Conservation (phyloP, 2,888 invertebrate species). For the Glaucopsyche alexis region DNA sequence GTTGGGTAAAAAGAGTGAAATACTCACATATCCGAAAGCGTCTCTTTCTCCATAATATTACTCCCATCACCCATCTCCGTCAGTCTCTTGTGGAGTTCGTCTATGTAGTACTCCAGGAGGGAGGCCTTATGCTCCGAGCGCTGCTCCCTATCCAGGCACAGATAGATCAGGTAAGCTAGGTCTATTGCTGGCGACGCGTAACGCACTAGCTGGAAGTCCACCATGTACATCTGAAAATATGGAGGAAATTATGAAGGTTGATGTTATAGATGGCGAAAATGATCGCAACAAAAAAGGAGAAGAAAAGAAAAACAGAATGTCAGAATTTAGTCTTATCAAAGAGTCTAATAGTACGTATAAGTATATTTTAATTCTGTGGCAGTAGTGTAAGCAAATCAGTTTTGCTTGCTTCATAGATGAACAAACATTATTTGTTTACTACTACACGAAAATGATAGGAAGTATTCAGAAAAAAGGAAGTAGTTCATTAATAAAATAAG, state of each 20-base stretch:
- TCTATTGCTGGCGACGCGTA: slow-evolving; percentile 86
- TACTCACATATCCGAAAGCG: slow-evolving; percentile 78
- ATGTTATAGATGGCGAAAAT: no score
- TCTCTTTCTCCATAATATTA: slow-evolving; percentile 68
- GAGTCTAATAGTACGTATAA: no score
- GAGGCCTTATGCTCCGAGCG: slow-evolving; percentile 79
- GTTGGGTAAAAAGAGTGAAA: no score
- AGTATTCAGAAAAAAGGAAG: no score
- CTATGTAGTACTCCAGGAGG: slow-evolving; percentile 81
- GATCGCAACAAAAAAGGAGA: background rate
- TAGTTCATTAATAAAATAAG: no score
- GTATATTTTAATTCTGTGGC: no score
- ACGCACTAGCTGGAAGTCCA: slow-evolving; percentile 85
- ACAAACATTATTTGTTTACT: no score
- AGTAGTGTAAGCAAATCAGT: no score
- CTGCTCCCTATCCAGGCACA: slow-evolving; percentile 82
- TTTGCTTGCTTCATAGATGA: no score
- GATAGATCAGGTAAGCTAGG: slow-evolving; percentile 83
- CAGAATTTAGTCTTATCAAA: no score
- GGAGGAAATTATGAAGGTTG: background rate
- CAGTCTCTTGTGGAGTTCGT: slow-evolving; percentile 79
- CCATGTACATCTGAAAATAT: slow-evolving; percentile 79
- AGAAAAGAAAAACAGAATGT: background rate
- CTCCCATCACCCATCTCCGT: slow-evolving; percentile 73
- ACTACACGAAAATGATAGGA: background rate